phyloP scores from a whole-genome alignment of 2,797 vertebrate species.

The Brotogeris chrysoptera region DNA sequence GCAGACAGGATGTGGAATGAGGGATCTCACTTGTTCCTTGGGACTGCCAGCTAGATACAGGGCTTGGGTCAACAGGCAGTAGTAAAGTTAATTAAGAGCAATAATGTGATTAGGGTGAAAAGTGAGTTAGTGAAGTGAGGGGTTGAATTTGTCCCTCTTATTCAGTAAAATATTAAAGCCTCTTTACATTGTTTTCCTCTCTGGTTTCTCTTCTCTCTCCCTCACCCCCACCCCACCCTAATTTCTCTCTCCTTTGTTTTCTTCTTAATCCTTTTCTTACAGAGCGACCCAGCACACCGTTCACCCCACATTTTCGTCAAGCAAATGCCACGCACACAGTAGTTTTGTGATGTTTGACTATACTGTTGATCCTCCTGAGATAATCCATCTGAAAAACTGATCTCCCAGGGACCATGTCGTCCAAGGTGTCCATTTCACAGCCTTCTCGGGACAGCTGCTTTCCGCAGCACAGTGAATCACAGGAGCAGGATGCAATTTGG shows the following conservation, averaged over 20 bases:
- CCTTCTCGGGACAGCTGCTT: not conserved
- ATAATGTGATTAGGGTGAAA: not conserved
- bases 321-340: rapidly evolving
- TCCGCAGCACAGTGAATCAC: not conserved
- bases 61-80: not conserved
- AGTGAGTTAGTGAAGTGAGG: not conserved
- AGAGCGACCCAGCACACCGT: not conserved
- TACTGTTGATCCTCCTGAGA: not conserved
- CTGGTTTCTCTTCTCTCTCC: not conserved
- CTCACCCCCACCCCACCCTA: not conserved
- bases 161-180: not conserved
- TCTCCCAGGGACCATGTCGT: rapidly evolving
- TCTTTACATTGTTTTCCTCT: not conserved
- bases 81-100: not conserved
- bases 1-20: not conserved
- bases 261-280: not conserved
- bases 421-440: not conserved
- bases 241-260: not conserved
- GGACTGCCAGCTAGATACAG: not conserved
- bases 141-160: not conserved
- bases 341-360: not conserved
- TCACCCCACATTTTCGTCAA: not conserved
- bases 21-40: not conserved
- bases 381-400: not conserved
- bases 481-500: rapidly evolving